A percentile compares a stretch with the other conserved stretches of the same genome.
Evolutionary conservation across 2,113 vertebrate genomes (phyloP).

Genomic region (Notechis scutatus): DNA sequence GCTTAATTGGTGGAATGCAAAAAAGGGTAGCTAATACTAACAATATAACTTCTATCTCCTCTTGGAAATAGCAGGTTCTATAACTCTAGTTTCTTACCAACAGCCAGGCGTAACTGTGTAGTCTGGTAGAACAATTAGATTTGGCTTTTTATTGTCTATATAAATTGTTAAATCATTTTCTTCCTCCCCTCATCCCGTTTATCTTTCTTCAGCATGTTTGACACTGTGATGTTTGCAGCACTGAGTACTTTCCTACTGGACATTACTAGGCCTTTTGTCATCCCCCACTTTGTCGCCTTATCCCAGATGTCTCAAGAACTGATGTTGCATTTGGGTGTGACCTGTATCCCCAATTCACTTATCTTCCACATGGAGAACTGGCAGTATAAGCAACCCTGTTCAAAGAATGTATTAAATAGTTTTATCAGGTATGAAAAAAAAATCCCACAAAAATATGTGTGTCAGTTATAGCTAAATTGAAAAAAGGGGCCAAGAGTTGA

Average conservation of each 20-base stretch:
- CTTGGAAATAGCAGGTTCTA: not conserved
- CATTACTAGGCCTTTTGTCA: slow-evolving; percentile 36
- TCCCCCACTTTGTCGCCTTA: slow-evolving; percentile 40
- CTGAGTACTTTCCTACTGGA: slow-evolving; percentile 45
- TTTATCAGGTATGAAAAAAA: slow-evolving; percentile 91
- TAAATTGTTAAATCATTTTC: not conserved
- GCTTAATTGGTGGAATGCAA: not conserved
- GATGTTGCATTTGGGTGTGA: slow-evolving; percentile 84
- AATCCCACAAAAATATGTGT: slow-evolving; percentile 25
- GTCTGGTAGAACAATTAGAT: not conserved
- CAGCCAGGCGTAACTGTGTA: not conserved
- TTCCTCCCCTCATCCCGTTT: not conserved
- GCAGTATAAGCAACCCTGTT: slow-evolving; percentile 81
- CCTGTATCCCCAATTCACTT: slow-evolving; percentile 86
- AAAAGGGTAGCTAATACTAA: not conserved
- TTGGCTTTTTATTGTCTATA: not conserved
- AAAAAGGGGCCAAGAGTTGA: not conserved
- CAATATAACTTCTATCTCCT: not conserved
- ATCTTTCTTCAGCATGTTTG: not conserved
- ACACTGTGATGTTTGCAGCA: slow-evolving; percentile 45
- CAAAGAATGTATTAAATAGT: slow-evolving; percentile 82
- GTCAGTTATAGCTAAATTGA: accelerated
- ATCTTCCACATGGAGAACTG: slow-evolving; percentile 86
- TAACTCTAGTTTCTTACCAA: not conserved
- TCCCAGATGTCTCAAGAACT: slow-evolving; percentile 85